These are phyloP conservation scores for Melanostoma mellinum DNA, from an alignment of 2,888 invertebrate genomes.

Conservation along the genomic window DNA sequence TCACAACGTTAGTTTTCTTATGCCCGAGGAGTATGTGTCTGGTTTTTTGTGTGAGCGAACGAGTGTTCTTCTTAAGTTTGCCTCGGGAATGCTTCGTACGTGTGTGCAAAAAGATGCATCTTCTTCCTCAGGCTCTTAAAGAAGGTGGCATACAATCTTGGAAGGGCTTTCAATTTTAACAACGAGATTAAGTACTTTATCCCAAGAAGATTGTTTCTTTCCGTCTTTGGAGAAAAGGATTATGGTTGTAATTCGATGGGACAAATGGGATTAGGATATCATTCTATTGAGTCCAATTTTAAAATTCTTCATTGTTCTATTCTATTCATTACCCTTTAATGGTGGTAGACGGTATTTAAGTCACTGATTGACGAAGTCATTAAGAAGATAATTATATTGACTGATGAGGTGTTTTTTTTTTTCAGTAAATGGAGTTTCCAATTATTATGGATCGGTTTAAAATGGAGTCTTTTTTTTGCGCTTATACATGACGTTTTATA, in stretches of 20 bases:
- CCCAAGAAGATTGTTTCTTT: constrained; percentile 51
- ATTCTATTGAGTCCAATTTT: not conserved
- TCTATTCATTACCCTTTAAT: constrained; percentile 38
- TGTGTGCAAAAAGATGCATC: constrained; percentile 13
- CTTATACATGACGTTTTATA: no score
- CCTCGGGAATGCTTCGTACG: constrained; percentile 1
- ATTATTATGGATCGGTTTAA: constrained; percentile 11
- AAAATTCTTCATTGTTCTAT: constrained; percentile 47
- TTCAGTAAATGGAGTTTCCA: not conserved
- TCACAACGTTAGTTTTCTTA: constrained; percentile 5
- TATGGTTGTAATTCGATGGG: constrained; percentile 65
- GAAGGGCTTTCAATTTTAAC: constrained; percentile 67
- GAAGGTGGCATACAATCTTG: constrained; percentile 6
- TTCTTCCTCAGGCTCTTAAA: constrained; percentile 18
- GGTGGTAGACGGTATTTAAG: not conserved
- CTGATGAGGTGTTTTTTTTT: constrained; percentile 33
- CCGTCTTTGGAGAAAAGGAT: constrained; percentile 40
- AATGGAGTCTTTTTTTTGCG: no score
- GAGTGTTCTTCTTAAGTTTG: not conserved
- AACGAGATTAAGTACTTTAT: constrained; percentile 69
- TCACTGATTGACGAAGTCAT: constrained; percentile 48
- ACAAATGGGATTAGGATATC: constrained; percentile 48
- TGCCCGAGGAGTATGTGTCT: constrained; percentile 27
- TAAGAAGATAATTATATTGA: constrained; percentile 44
- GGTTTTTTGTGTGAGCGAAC: constrained; percentile 5